Conservation (phyloP, 2,888 invertebrate genomes). For the Sicus ferrugineus region DNA sequence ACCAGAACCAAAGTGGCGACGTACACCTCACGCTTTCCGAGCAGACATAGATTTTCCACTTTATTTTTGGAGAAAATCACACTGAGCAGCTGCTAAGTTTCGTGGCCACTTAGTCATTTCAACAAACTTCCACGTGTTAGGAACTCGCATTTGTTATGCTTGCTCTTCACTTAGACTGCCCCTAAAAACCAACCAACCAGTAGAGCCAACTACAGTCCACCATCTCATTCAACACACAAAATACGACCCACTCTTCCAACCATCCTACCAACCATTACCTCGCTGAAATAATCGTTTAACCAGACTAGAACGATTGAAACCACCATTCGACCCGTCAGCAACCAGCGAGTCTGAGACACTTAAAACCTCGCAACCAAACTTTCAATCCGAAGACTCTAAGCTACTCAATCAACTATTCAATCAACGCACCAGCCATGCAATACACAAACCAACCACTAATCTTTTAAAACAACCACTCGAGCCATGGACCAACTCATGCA, state of each 20-base stretch:
- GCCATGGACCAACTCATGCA: too few species aligned
- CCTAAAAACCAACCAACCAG: not conserved
- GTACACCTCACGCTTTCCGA: constrained; percentile 11
- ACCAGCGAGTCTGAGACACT: too few species aligned
- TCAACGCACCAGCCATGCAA: too few species aligned
- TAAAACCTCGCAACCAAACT: too few species aligned
- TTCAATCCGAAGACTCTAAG: too few species aligned
- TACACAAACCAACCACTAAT: too few species aligned
- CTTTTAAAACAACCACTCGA: too few species aligned
- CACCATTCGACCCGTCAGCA: too few species aligned
- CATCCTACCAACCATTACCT: not conserved
- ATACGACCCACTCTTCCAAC: not conserved
- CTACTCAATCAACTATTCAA: too few species aligned
- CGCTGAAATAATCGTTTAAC: not conserved
- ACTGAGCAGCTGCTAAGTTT: constrained; percentile 30
- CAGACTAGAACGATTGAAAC: too few species aligned
- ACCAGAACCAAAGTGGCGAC: constrained; percentile 9
- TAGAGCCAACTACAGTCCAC: not conserved
- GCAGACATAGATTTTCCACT: not conserved
- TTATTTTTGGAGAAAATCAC: not conserved
- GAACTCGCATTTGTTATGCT: not conserved
- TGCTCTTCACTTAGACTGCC: not conserved
- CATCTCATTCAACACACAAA: not conserved
- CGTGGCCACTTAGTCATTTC: constrained; percentile 33
- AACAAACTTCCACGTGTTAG: constrained; percentile 20